phyloP scores from a whole-genome alignment of 2,113 vertebrate species.

The Manacus vitellinus region DNA sequence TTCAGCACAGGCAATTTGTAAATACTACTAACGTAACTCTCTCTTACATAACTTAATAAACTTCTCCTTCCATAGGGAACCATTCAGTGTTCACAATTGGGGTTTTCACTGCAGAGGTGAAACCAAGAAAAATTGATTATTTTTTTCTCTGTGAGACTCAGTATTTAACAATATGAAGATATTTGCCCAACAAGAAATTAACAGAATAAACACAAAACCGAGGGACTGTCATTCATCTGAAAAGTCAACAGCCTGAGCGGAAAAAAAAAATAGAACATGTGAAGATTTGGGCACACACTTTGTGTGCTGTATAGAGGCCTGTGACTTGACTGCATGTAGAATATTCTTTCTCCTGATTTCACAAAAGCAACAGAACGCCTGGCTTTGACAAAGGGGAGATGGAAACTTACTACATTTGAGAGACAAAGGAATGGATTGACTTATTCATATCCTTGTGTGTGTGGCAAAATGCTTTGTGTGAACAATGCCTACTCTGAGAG shows the following conservation, averaged over 20 bases:
- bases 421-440: constrained; percentile 48
- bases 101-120: not conserved
- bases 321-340: not conserved
- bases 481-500: constrained; percentile 26
- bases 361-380: constrained; percentile 11
- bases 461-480: constrained; percentile 28
- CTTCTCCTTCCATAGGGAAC: not conserved
- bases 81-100: not conserved
- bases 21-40: not conserved
- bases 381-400: constrained; percentile 30
- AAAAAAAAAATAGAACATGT: not conserved
- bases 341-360: not conserved
- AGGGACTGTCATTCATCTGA: not conserved
- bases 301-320: not conserved
- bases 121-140: not conserved
- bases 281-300: not conserved
- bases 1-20: not conserved
- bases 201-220: constrained; percentile 14
- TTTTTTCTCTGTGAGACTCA: not conserved
- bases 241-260: not conserved
- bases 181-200: not conserved
- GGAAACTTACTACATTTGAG: constrained; percentile 25
- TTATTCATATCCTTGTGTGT: constrained; percentile 39
- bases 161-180: not conserved
- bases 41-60: not conserved